A percentile compares a stretch with the other conserved stretches of the same genome.
These are phyloP conservation scores for Leptobrachium ailaonicum DNA, from an alignment of 2,113 vertebrate species.

Conservation along the genomic window DNA sequence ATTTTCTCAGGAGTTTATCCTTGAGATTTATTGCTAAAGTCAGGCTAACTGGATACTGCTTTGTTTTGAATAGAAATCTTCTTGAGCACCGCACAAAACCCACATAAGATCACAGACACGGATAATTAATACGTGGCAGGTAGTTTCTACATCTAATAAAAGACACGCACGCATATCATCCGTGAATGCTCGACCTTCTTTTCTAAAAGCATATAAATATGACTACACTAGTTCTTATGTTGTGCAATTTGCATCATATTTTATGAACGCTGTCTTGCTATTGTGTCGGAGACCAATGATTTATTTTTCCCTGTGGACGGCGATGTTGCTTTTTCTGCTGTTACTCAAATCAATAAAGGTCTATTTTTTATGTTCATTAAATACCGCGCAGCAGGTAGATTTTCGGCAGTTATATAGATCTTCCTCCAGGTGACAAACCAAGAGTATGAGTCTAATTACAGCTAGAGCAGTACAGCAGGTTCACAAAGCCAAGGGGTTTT, in stretches of 20 bases:
- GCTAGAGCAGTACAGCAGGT: neutral
- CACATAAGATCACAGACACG: neutral
- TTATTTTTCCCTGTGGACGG: neutral
- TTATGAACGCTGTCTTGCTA: neutral
- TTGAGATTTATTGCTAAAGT: neutral
- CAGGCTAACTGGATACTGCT: neutral
- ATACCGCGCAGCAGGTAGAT: neutral
- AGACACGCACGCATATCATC: neutral
- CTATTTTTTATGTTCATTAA: constrained; percentile 15
- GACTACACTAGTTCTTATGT: neutral
- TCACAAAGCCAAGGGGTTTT: constrained; percentile 18
- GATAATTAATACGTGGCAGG: neutral
- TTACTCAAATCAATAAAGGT: constrained; percentile 18
- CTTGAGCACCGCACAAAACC: no score
- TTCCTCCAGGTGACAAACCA: constrained; percentile 10
- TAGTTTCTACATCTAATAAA: neutral
- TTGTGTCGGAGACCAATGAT: neutral
- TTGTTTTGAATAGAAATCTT: neutral
- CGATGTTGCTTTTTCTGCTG: neutral
- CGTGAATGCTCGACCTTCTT: neutral
- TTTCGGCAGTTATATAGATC: neutral
- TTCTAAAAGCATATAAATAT: neutral
- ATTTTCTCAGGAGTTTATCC: neutral
- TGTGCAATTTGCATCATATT: neutral
- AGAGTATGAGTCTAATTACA: constrained; percentile 16